Evolutionary conservation across 2,888 invertebrate species (phyloP), one percentile per base, ranked within the genome.

Genomic region (Drosophila macrothrix): DNA sequence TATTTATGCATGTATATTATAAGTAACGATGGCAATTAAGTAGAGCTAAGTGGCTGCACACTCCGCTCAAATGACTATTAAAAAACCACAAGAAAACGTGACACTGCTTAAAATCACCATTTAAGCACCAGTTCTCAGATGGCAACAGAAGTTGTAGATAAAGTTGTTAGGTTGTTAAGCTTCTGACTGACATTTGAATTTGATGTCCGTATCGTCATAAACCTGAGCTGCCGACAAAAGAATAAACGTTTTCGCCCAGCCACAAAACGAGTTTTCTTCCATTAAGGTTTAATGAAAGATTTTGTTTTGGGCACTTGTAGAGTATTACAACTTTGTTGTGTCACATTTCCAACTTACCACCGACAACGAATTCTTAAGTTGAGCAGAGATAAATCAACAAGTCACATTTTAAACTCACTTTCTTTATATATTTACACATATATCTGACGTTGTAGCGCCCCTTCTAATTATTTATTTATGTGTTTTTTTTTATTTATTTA

Each of bases 141-240:
- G 29, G 22, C 29, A n/a, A 46, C 37, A 14, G 22, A 52, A 28
- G 28, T 52, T 52, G 14, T 35, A 19, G 50, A 28, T 28, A 10
- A 28, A 50, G 19, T 50, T 28, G 33, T 73, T 43, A 16, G 35
- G 41, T 31, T 33, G 28, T 73, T 43, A 46, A 65, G 16, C 28
- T 14, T 37, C 54, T 28, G 60, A 35, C 14, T 37, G 22, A 33
- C n/a, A 25, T 49, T 33, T 22, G 16, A 35, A 16, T 53, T 73
- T 73, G 33, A 58, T 74, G 33, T 35, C 31, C 67, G 31, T 33
- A 33, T n/a, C 67, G 62, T 50, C 54, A 28, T 68, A 50, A 74
- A 59, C 35, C 43, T 60, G 14, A 43, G 16, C 41, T 28, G 28
- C 19, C 41, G n/a, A 2, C 16, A 49, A 31, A n/a, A 62, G 12